Percentiles rank a stretch among this genome's conserved stretches.
Conservation (phyloP, 2,888 invertebrate genomes). For the Tenthredo distinguenda region DNA sequence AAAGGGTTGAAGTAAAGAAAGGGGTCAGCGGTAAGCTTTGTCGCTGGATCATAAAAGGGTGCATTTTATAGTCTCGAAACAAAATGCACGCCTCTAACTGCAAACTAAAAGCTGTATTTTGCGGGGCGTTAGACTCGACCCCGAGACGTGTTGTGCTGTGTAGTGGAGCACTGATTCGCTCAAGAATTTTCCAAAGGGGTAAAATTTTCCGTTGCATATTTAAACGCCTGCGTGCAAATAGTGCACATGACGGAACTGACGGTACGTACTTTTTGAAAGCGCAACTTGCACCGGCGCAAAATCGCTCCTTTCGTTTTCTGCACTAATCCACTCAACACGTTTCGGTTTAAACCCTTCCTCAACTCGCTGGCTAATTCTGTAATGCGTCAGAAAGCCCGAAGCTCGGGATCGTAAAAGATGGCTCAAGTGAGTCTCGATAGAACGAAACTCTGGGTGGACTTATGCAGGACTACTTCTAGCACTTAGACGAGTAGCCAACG, state of each 20-base stretch:
- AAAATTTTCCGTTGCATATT: not conserved
- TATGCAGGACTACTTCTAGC: not conserved
- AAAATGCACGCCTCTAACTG: slow-evolving; percentile 15
- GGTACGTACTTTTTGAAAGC: not conserved
- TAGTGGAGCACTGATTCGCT: slow-evolving; percentile 5
- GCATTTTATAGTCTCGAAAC: slow-evolving; percentile 35
- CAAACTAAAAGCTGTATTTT: slow-evolving; percentile 39
- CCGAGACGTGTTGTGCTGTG: not conserved
- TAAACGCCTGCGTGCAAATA: not conserved
- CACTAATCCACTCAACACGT: slow-evolving; percentile 75
- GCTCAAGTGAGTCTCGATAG: slow-evolving; percentile 76
- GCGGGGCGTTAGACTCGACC: slow-evolving; percentile 22
- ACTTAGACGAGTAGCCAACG: slow-evolving; percentile 24
- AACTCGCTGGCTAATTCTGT: slow-evolving; percentile 75
- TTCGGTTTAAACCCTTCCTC: slow-evolving; percentile 71
- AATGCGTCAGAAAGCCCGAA: slow-evolving; percentile 75
- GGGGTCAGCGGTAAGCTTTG: slow-evolving; percentile 32
- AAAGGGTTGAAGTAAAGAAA: slow-evolving; percentile 32
- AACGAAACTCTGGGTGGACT: slow-evolving; percentile 59
- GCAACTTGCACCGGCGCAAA: not conserved
- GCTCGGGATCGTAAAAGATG: slow-evolving; percentile 71
- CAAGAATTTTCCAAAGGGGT: slow-evolving; percentile 16
- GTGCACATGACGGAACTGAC: not conserved
- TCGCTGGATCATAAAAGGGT: slow-evolving; percentile 30
- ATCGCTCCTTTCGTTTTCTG: not conserved